These are phyloP conservation scores for Campaea margaritaria DNA, from an alignment of 2,888 invertebrate genomes.

Conservation along the genomic window DNA sequence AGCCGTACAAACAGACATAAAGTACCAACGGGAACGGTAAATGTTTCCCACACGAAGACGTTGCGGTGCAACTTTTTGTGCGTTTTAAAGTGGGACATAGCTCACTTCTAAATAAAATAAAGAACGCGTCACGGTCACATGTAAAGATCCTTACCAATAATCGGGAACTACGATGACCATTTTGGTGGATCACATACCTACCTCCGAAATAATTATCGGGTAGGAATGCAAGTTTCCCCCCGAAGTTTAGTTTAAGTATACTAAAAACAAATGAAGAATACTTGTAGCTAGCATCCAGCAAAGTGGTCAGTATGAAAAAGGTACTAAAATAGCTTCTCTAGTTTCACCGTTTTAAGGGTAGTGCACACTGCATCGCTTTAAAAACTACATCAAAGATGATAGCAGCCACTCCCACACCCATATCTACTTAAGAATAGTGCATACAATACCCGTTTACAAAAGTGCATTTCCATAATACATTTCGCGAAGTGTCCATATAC, in stretches of 20 bases:
- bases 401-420: slow-evolving; percentile 17
- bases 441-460: slow-evolving; percentile 30
- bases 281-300: neutral
- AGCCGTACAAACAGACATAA: slow-evolving; percentile 41
- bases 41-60: slow-evolving; percentile 35
- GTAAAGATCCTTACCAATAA: too few species aligned
- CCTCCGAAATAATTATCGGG: too few species aligned
- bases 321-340: neutral
- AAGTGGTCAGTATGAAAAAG: neutral
- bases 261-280: too few species aligned
- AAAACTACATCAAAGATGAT: slow-evolving; percentile 15
- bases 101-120: too few species aligned
- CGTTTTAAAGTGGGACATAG: neutral
- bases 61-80: slow-evolving; percentile 20
- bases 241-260: too few species aligned
- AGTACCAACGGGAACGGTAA: slow-evolving; percentile 33
- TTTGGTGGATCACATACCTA: too few species aligned
- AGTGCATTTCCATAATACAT: slow-evolving; percentile 35
- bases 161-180: too few species aligned
- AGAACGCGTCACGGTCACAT: too few species aligned
- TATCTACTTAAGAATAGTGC: slow-evolving; percentile 27
- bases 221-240: too few species aligned
- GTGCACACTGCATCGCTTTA: neutral
- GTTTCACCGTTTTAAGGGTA: neutral
- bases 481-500: slow-evolving; percentile 26